A percentile compares a stretch with the other conserved stretches of the same genome.
Evolutionary conservation across 2,797 vertebrate species (phyloP).

Genomic region (Melanotaenia maccullochi): DNA sequence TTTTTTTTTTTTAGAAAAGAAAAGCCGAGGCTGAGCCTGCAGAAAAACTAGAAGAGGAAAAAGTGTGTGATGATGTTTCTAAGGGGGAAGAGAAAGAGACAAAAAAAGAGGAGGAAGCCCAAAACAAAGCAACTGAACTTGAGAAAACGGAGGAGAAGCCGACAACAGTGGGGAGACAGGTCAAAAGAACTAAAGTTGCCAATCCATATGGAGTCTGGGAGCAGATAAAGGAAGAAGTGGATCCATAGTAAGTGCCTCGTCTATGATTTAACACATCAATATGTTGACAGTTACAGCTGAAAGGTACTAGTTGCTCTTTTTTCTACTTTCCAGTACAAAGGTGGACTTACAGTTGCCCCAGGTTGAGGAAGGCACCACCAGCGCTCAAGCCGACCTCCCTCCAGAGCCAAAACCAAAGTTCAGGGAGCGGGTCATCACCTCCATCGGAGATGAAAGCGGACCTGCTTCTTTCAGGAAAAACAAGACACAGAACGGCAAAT

Average conservation of each 20-base stretch:
- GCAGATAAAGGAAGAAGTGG: constrained; percentile 81
- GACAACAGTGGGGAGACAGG: background rate
- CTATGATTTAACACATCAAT: background rate
- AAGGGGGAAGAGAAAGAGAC: constrained; percentile 35
- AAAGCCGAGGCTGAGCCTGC: constrained; percentile 55
- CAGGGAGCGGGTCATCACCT: constrained; percentile 93
- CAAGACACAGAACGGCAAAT: constrained; percentile 91
- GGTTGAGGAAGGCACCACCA: constrained; percentile 73
- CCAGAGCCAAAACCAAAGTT: constrained; percentile 88
- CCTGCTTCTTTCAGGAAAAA: constrained; percentile 89
- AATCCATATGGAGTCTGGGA: constrained; percentile 93
- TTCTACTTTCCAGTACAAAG: constrained; percentile 78
- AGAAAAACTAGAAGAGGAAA: constrained; percentile 42
- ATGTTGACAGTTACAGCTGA: background rate
- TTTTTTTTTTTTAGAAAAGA: constrained; percentile 69
- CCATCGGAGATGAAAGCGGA: constrained; percentile 85
- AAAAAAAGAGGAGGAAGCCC: constrained; percentile 38
- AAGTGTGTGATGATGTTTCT: constrained; percentile 26
- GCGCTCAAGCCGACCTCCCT: constrained; percentile 69
- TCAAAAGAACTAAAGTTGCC: constrained; percentile 74
- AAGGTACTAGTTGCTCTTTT: background rate
- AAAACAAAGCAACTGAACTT: constrained; percentile 35
- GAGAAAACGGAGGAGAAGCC: constrained; percentile 55
- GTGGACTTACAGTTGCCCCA: constrained; percentile 92
- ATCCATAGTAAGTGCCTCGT: constrained; percentile 79